Evolutionary conservation across 2,113 vertebrate genomes (phyloP).

Genomic region (Tricholaema leucomelas): DNA sequence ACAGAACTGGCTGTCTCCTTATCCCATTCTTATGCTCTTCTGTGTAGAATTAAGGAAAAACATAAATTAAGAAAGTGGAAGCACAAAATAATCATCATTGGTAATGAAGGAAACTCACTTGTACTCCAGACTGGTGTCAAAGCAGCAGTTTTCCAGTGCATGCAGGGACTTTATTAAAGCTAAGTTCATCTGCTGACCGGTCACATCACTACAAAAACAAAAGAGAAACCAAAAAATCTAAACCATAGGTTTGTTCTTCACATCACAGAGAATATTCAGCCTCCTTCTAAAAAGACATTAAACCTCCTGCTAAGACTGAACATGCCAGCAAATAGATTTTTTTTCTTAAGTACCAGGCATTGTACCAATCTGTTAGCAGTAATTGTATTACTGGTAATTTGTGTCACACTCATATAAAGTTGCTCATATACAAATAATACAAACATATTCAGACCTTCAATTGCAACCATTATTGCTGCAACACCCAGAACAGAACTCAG

Average conservation of each 20-base stretch:
- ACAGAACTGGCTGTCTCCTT: not conserved
- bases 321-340: not conserved
- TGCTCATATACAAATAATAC: not conserved
- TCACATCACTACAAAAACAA: conserved; percentile 78
- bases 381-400: not conserved
- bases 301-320: not conserved
- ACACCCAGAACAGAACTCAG: not conserved
- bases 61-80: not conserved
- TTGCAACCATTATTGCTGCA: not conserved
- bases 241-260: not conserved
- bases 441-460: not conserved
- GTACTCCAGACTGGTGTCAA: conserved; percentile 86
- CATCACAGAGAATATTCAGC: not conserved
- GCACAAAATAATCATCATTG: not conserved
- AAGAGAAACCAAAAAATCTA: not conserved
- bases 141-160: conserved; percentile 85
- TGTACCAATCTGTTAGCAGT: not conserved
- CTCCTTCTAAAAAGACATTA: not conserved
- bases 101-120: conserved; percentile 79
- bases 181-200: conserved; percentile 82
- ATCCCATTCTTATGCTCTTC: not conserved
- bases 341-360: not conserved
- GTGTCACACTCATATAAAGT: not conserved
- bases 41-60: not conserved
- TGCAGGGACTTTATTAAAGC: conserved; percentile 81